Percentiles rank a stretch among this genome's conserved stretches.
These are phyloP conservation scores for Leucopsar rothschildi DNA, from an alignment of 2,113 vertebrate genomes.

Conservation along the genomic window DNA sequence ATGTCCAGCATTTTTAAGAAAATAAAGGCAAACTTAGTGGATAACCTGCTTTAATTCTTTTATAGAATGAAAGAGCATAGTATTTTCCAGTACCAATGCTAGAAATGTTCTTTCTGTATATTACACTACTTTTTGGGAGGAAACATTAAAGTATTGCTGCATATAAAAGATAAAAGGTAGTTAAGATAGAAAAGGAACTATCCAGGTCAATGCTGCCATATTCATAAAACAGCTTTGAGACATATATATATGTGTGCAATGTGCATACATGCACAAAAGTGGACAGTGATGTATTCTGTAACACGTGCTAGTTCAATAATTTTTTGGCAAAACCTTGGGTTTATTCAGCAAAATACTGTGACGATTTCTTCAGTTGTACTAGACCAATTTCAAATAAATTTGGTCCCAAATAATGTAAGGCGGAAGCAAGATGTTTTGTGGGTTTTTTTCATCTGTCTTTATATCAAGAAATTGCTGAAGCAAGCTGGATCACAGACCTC, in stretches of 20 bases:
- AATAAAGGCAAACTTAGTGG: not conserved
- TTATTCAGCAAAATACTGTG: not conserved
- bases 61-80: not conserved
- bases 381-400: not conserved
- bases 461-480: not conserved
- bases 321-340: not conserved
- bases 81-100: not conserved
- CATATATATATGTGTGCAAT: not conserved
- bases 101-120: not conserved
- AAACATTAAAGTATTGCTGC: not conserved
- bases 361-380: not conserved
- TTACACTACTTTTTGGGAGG: not conserved
- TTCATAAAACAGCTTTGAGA: not conserved
- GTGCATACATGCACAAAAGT: not conserved
- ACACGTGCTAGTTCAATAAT: not conserved
- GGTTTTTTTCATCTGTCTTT: not conserved
- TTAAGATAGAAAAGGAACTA: not conserved
- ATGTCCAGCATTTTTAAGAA: not conserved
- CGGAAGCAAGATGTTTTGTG: not conserved
- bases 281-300: rapidly evolving
- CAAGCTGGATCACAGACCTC: not conserved
- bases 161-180: not conserved
- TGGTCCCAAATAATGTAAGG: not conserved
- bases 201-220: not conserved
- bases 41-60: not conserved